These are phyloP conservation scores for Babylonia areolata DNA, from an alignment of 1,140 invertebrate species.

Conservation along the genomic window DNA sequence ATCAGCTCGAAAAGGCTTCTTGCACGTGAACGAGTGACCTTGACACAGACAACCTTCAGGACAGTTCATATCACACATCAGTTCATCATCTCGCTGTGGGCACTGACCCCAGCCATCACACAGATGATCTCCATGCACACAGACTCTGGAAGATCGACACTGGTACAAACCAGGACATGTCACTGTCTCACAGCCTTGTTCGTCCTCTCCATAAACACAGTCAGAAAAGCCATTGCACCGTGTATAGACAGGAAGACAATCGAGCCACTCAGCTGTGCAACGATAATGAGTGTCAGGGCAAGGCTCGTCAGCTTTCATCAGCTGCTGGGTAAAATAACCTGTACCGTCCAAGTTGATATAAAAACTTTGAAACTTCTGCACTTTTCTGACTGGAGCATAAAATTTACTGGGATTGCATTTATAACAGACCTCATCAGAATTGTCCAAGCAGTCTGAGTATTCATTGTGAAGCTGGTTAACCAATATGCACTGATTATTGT, in stretches of 20 bases:
- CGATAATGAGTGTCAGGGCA: slow-evolving; percentile 19
- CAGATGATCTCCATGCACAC: slow-evolving; percentile 26
- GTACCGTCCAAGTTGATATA: neutral
- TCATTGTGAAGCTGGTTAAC: neutral
- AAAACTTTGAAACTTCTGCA: neutral
- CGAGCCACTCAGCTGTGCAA: neutral
- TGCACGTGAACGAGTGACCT: neutral
- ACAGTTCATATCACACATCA: neutral
- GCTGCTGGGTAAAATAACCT: neutral
- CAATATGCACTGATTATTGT: neutral
- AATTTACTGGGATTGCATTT: neutral
- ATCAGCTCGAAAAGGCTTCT: neutral
- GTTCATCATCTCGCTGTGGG: neutral
- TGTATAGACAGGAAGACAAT: neutral
- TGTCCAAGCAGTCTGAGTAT: neutral
- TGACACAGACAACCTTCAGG: neutral
- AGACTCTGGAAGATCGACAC: neutral
- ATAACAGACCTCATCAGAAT: neutral
- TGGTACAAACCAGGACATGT: neutral
- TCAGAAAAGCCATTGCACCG: neutral
- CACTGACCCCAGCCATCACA: neutral
- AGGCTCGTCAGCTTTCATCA: neutral
- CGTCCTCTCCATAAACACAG: neutral
- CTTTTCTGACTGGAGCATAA: neutral
- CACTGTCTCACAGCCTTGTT: neutral